phyloP scores from a whole-genome alignment of 1,140 invertebrate species.

The Proctacanthus coquilletti region DNA sequence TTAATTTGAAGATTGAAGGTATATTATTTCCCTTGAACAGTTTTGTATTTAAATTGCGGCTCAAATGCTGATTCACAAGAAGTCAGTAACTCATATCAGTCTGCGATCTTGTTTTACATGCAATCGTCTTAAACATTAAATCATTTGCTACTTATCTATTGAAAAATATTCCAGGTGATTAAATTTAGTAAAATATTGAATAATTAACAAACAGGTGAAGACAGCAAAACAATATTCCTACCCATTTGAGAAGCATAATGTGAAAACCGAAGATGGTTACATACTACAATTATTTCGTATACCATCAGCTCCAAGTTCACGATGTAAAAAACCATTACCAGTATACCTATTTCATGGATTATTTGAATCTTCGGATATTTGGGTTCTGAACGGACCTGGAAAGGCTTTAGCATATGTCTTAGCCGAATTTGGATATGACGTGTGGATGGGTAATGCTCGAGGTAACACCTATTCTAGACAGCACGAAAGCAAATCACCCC shows the following conservation, averaged over 20 bases:
- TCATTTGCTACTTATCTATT: too few relatives aligned
- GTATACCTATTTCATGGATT: conserved; percentile 64
- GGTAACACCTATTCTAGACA: conserved; percentile 48
- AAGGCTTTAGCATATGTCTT: conserved; percentile 40
- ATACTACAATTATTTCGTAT: conserved; percentile 36
- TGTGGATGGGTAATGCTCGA: conserved; percentile 42
- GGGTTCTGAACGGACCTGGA: conserved; percentile 48
- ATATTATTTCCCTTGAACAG: too few relatives aligned
- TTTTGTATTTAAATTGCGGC: too few relatives aligned
- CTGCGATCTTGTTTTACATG: too few relatives aligned
- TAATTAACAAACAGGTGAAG: too few relatives aligned
- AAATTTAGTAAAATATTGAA: too few relatives aligned
- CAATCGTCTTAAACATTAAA: too few relatives aligned
- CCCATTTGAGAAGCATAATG: conserved; percentile 35
- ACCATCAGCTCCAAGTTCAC: conserved; percentile 22
- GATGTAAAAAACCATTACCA: conserved; percentile 17
- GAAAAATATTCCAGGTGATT: too few relatives aligned
- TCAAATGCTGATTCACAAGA: too few relatives aligned
- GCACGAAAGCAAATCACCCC: conserved; percentile 38
- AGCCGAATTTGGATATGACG: conserved; percentile 57
- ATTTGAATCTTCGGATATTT: conserved; percentile 57
- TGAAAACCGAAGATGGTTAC: conserved; percentile 36
- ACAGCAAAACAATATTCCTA: too few relatives aligned
- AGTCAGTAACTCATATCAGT: too few relatives aligned
- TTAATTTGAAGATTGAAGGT: too few relatives aligned